Evolutionary conservation across 2,888 invertebrate genomes (phyloP), one percentile per base, ranked within the genome.

Genomic region (Tyria jacobaeae): DNA sequence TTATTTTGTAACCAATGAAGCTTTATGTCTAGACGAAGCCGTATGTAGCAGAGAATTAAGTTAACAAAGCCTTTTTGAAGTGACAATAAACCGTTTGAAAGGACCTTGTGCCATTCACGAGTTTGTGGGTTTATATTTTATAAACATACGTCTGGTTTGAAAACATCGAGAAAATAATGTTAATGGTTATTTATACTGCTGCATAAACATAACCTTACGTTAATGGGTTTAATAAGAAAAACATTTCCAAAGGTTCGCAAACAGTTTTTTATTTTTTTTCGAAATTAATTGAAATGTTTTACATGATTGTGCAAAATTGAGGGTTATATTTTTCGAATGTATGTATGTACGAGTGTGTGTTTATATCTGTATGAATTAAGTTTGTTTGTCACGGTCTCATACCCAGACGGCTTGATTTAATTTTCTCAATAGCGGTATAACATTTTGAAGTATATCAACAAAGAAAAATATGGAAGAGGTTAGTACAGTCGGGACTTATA

Each of bases 11-110:
- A 69, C 73, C 76, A 69, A 66, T 76, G 74, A 73, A 70, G 70
- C 74, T 66, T 64, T 66, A 53, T 75, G 90, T 90, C 90, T 90
- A 90, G 90, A 90, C 90, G 90, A 90, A 90, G 86, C 90, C 89
- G 62, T 86, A 83, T 64, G 60, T 57, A 66, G 59, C 66, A 63
- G 70, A 75, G 83, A 75, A 85, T 88, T 87, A 83, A 81, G 70
- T 62, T 66, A 71, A 79, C 82, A 82, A 82, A 83, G 81, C 76
- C 74, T 70, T 69, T 76, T 68, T 65, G 64, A 75, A 80, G 79
- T 78, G 78, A 71, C 71, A 70, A 81, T 83, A 80, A 82, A 78
- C 71, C 67, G 55, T 66, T 57, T 61, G 70, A 69, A 66, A 72
- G 62, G 67, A 58, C 61, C 69, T 55, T 15, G 53, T 41, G 57